Conservation (phyloP, 2,888 invertebrate species). For the Dichetophora obliterata region DNA sequence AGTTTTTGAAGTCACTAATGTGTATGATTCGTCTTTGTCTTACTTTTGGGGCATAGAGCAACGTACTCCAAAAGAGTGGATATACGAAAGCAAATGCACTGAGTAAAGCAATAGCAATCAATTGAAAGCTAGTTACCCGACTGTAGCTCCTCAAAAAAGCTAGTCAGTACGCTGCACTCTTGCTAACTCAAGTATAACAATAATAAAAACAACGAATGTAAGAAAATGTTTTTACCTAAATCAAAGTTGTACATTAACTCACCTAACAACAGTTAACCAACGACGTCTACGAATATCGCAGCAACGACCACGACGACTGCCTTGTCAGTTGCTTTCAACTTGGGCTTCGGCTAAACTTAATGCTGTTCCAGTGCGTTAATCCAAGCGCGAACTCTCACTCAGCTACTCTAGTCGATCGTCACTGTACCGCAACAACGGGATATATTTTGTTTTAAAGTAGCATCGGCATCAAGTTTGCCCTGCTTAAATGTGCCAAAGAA, state of each 20-base stretch:
- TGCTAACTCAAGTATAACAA: not conserved
- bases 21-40: not conserved
- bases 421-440: constrained; percentile 36
- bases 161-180: not conserved
- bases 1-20: not conserved
- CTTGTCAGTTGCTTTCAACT: not conserved
- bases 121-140: not conserved
- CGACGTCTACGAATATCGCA: not conserved
- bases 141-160: not conserved
- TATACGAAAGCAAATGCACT: constrained; percentile 1
- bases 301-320: not conserved
- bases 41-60: constrained; percentile 14
- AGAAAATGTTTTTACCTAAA: too few species aligned
- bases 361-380: not conserved
- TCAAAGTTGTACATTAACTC: too few species aligned
- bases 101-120: not conserved
- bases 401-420: constrained; percentile 19
- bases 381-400: not conserved
- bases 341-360: not conserved
- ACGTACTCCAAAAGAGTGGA: constrained; percentile 11
- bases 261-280: too few species aligned
- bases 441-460: constrained; percentile 10
- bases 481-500: constrained; percentile 48
- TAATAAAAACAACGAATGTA: too few species aligned
- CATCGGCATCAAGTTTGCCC: constrained; percentile 48